A percentile compares a stretch with the other conserved stretches of the same genome.
These are phyloP conservation scores for Volucella zonaria DNA, from an alignment of 2,888 invertebrate species.

Conservation along the genomic window DNA sequence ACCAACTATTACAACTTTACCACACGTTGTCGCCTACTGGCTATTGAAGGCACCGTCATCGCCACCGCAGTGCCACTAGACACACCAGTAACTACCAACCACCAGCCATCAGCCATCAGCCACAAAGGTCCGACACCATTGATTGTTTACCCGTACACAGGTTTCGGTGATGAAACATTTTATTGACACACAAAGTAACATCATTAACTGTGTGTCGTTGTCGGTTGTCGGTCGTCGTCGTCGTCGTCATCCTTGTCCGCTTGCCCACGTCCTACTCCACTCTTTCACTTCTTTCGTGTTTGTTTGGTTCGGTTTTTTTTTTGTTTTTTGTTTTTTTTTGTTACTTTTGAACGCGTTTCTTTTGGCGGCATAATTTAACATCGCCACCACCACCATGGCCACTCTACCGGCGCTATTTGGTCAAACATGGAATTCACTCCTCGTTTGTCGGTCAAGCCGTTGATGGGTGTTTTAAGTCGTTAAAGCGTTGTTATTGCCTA, in stretches of 20 bases:
- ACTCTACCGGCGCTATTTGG: slow-evolving; percentile 66
- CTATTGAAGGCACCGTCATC: slow-evolving; percentile 49
- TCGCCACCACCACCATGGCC: not conserved
- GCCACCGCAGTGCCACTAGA: slow-evolving; percentile 8
- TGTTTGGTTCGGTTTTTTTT: not conserved
- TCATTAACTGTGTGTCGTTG: slow-evolving; percentile 62
- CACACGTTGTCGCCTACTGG: slow-evolving; percentile 38
- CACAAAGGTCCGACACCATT: slow-evolving; percentile 7
- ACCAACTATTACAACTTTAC: slow-evolving; percentile 39
- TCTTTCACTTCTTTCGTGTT: not conserved
- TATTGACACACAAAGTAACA: slow-evolving; percentile 74
- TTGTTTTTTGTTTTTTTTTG: not conserved
- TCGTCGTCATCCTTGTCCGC: slow-evolving; percentile 4
- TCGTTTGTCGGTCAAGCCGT: slow-evolving; percentile 74
- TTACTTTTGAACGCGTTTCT: slow-evolving; percentile 34
- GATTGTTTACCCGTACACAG: slow-evolving; percentile 62
- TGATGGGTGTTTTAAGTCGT: slow-evolving; percentile 74
- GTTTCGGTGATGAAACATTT: slow-evolving; percentile 72
- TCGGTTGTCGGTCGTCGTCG: not conserved
- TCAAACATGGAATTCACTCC: slow-evolving; percentile 72
- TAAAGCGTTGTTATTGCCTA: slow-evolving; percentile 72
- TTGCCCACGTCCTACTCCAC: slow-evolving; percentile 1
- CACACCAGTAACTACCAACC: not conserved
- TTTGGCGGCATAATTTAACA: slow-evolving; percentile 45
- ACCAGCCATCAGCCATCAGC: not conserved